phyloP scores from a whole-genome alignment of 1,140 invertebrate genomes.

The Cryptotermes secundus region DNA sequence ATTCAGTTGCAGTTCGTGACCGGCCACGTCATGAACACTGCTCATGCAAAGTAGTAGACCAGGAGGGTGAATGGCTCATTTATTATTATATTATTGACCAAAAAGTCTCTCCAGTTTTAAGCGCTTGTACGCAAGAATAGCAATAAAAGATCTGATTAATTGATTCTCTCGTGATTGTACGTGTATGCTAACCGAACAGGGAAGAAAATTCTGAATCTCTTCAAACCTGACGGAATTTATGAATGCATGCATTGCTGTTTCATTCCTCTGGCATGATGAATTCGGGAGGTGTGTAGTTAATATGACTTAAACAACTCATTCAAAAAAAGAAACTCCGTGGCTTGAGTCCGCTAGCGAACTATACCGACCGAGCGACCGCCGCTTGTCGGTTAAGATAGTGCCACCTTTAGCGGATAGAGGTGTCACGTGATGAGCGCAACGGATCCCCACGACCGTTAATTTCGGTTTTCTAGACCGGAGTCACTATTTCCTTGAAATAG shows the following conservation, averaged over 20 bases:
- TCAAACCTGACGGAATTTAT: neutral
- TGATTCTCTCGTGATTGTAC: neutral
- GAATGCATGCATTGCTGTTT: neutral
- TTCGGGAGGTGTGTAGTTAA: too few species aligned
- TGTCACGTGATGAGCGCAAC: too few species aligned
- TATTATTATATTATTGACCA: neutral
- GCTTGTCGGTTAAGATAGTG: too few species aligned
- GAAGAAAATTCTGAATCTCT: neutral
- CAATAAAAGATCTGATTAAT: neutral
- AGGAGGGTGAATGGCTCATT: neutral
- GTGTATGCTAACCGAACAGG: neutral
- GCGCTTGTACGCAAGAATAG: neutral
- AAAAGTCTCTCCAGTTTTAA: neutral
- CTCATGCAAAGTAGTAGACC: neutral
- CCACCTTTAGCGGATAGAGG: too few species aligned
- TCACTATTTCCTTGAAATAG: too few species aligned
- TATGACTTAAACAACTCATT: too few species aligned
- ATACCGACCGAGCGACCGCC: too few species aligned
- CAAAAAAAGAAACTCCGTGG: too few species aligned
- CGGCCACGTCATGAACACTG: neutral
- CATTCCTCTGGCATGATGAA: too few species aligned
- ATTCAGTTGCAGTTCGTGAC: neutral
- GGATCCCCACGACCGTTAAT: too few species aligned
- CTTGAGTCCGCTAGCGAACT: too few species aligned
- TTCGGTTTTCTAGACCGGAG: too few species aligned